Evolutionary conservation across 2,888 invertebrate genomes (phyloP).

Genomic region (Callimorpha dominula): DNA sequence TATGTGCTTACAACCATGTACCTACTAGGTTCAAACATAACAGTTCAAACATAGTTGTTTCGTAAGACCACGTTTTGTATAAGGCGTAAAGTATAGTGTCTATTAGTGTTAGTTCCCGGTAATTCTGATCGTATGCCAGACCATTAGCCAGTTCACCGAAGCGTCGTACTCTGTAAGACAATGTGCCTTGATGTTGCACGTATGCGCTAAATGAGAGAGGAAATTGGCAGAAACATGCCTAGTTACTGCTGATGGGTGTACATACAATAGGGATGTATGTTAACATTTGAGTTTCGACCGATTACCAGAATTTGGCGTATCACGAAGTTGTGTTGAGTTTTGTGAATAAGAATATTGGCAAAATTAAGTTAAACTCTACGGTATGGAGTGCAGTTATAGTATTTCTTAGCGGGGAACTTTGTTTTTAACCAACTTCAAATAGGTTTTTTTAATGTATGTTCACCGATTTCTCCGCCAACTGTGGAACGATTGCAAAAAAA

Average conservation of each 20-base stretch:
- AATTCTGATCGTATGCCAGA: background rate
- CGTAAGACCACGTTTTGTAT: background rate
- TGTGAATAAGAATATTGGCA: background rate
- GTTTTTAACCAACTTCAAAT: no score
- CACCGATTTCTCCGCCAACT: no score
- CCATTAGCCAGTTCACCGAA: background rate
- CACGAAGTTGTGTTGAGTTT: background rate
- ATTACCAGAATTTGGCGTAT: no score
- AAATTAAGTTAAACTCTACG: background rate
- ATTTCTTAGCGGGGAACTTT: no score
- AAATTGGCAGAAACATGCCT: background rate
- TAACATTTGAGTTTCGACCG: background rate
- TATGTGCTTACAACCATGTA: no score
- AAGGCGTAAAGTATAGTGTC: background rate
- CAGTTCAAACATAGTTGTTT: background rate
- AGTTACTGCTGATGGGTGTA: background rate
- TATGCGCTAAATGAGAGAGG: background rate
- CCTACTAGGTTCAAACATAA: no score
- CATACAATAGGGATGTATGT: background rate
- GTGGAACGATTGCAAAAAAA: no score
- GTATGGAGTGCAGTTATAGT: no score
- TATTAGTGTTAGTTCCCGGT: background rate
- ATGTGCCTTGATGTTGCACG: background rate
- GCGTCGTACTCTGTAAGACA: slow-evolving; percentile 1
- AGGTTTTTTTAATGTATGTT: no score